These are phyloP conservation scores for Labeo catla DNA, from an alignment of 2,113 vertebrate species.

Conservation along the genomic window DNA sequence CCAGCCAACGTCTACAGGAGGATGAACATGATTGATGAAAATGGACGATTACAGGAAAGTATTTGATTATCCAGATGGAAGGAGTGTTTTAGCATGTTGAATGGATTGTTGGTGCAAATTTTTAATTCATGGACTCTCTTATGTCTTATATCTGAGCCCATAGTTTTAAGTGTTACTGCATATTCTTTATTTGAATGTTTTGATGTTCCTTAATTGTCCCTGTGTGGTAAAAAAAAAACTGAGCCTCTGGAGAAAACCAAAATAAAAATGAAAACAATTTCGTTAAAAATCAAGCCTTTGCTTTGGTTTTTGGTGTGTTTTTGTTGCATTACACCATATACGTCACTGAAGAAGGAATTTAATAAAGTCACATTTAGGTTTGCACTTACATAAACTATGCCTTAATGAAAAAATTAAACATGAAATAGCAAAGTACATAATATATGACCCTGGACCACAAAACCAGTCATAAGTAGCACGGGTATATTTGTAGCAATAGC, in stretches of 20 bases:
- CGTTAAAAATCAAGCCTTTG: neutral
- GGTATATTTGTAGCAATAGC: too few species aligned
- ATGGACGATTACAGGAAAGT: constrained; percentile 7
- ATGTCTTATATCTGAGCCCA: constrained; percentile 53
- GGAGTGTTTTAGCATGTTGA: constrained; percentile 23
- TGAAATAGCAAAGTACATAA: neutral
- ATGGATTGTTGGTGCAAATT: constrained; percentile 37
- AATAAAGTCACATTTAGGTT: neutral
- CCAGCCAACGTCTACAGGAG: constrained; percentile 61
- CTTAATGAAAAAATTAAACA: neutral
- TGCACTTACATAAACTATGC: neutral
- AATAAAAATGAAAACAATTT: constrained; percentile 35
- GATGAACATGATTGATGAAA: constrained; percentile 15
- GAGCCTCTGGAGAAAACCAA: constrained; percentile 61
- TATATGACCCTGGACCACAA: too few species aligned
- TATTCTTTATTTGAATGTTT: constrained; percentile 39
- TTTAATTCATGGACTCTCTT: neutral
- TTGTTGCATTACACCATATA: neutral
- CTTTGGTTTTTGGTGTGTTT: neutral
- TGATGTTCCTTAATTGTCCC: constrained; percentile 51
- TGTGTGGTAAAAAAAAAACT: constrained; percentile 51
- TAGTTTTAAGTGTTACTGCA: constrained; percentile 36
- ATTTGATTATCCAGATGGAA: constrained; percentile 25
- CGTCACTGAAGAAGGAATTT: neutral
- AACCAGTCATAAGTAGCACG: too few species aligned